phyloP scores from a whole-genome alignment of 2,113 vertebrate genomes.

The Neogobius melanostomus region DNA sequence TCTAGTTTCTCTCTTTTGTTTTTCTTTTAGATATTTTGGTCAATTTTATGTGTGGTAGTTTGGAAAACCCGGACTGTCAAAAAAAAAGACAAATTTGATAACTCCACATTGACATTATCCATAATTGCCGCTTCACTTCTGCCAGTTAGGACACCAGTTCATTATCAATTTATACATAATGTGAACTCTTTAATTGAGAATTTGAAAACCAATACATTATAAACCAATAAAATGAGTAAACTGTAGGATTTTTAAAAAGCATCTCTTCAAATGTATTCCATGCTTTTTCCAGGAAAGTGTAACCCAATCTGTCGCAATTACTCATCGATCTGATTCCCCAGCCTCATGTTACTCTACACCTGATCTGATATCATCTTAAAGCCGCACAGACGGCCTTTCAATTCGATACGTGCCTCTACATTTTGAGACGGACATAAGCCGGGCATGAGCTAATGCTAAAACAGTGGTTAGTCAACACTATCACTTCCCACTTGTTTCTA shows the following conservation, averaged over 20 bases:
- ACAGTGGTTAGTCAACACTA: slow-evolving; percentile 4
- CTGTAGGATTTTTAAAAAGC: not conserved
- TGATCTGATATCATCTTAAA: slow-evolving; percentile 31
- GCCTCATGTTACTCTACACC: slow-evolving; percentile 44
- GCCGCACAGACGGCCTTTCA: slow-evolving; percentile 15
- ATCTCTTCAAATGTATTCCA: not conserved
- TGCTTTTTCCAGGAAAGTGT: slow-evolving; percentile 26
- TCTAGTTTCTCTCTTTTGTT: not conserved
- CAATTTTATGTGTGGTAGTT: not conserved
- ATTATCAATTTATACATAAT: not conserved
- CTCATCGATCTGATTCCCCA: slow-evolving; percentile 27
- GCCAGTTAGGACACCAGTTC: too few relatives aligned
- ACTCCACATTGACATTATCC: too few relatives aligned
- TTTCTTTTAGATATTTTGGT: not conserved
- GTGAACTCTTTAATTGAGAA: not conserved
- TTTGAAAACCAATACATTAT: not conserved
- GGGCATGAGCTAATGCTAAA: not conserved
- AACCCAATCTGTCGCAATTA: slow-evolving; percentile 40
- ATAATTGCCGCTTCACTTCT: too few relatives aligned
- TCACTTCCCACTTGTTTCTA: not conserved
- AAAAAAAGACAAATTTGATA: not conserved
- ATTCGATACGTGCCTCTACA: not conserved
- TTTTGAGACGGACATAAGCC: not conserved
- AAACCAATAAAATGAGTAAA: not conserved
- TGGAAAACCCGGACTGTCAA: too few relatives aligned